Percentiles rank a stretch among this genome's conserved stretches.
These are phyloP conservation scores for Eulimnadia texana DNA, from an alignment of 1,140 invertebrate species.

Conservation along the genomic window DNA sequence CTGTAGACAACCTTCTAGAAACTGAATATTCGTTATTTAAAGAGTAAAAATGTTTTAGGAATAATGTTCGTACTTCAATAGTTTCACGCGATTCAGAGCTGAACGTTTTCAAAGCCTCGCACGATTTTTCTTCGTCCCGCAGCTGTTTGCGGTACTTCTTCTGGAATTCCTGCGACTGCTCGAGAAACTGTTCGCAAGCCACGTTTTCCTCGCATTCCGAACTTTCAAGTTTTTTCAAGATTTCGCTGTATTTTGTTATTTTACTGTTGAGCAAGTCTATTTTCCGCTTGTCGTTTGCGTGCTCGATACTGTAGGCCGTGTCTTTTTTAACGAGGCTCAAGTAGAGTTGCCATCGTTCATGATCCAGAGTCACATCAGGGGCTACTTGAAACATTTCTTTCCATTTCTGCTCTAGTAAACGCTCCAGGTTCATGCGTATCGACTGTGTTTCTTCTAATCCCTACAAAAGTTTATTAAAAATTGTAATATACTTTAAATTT, in stretches of 20 bases:
- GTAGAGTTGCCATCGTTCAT: not conserved
- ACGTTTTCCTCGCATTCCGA: not conserved
- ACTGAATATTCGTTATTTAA: not conserved
- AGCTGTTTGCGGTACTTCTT: not conserved
- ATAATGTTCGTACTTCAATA: not conserved
- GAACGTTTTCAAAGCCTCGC: not conserved
- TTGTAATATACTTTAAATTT: not conserved
- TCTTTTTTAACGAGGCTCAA: not conserved
- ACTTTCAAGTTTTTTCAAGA: not conserved
- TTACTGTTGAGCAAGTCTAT: not conserved
- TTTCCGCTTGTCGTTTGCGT: not conserved
- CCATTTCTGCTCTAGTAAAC: not conserved
- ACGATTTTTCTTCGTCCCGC: not conserved
- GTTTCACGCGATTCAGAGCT: not conserved
- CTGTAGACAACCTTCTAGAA: not conserved
- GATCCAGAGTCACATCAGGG: not conserved
- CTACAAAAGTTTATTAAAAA: not conserved
- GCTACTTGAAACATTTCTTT: not conserved
- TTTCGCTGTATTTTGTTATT: not conserved
- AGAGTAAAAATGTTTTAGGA: not conserved
- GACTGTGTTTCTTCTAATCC: constrained; percentile 6
- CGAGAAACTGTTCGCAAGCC: not conserved
- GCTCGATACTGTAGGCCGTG: not conserved
- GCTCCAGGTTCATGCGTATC: not conserved
- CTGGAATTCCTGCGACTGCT: not conserved